Percentiles rank a stretch among this genome's conserved stretches.
Evolutionary conservation across 2,888 invertebrate species (phyloP).

Genomic region (Opisthograptis luteolata): DNA sequence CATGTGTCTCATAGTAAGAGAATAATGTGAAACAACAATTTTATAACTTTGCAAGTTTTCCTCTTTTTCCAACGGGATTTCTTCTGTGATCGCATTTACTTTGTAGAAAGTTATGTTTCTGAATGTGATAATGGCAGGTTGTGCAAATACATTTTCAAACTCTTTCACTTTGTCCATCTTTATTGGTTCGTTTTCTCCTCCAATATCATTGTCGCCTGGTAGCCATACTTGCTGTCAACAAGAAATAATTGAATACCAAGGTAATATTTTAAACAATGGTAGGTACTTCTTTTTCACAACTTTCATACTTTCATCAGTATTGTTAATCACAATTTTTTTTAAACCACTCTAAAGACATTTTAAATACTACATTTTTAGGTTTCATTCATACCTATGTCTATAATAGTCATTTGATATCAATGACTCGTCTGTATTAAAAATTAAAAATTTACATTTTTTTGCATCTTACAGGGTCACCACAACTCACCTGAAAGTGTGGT

Average conservation of each 20-base stretch:
- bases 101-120: constrained; percentile 89
- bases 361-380: too few species aligned
- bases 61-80: constrained; percentile 79
- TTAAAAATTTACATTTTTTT: not conserved
- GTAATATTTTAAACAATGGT: too few species aligned
- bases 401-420: too few species aligned
- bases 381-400: too few species aligned
- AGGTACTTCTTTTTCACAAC: too few species aligned
- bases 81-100: constrained; percentile 88
- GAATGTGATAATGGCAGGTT: constrained; percentile 85
- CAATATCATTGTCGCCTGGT: constrained; percentile 99
- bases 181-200: constrained; percentile 93
- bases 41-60: constrained; percentile 74
- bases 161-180: constrained; percentile 87
- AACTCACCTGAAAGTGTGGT: too few species aligned
- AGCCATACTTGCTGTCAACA: constrained; percentile 91
- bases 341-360: too few species aligned
- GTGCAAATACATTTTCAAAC: constrained; percentile 90
- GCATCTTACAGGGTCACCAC: too few species aligned
- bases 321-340: too few species aligned
- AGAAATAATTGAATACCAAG: too few species aligned
- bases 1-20: constrained; percentile 69
- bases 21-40: constrained; percentile 90
- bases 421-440: too few species aligned
- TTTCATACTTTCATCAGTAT: too few species aligned